phyloP scores from a whole-genome alignment of 2,888 invertebrate species.

The Apodemia zela region DNA sequence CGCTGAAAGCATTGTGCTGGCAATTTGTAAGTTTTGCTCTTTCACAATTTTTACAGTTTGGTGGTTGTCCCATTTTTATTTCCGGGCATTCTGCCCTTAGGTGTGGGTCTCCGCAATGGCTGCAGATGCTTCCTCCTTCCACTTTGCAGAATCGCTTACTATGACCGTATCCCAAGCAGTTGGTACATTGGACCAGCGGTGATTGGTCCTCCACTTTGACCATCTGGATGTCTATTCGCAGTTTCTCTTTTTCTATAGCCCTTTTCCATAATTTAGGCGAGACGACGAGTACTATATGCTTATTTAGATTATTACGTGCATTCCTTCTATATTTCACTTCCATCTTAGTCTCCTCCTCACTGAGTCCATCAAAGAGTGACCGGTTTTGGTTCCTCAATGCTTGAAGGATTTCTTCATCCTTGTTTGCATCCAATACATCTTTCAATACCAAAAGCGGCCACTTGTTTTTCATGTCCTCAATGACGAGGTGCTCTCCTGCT shows the following conservation, averaged over 20 bases:
- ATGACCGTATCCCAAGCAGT: constrained; percentile 17
- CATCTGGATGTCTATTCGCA: constrained; percentile 18
- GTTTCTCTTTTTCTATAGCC: not conserved
- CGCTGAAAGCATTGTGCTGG: constrained; percentile 21
- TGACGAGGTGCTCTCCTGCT: not conserved
- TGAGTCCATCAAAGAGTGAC: constrained; percentile 15
- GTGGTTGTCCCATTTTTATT: not conserved
- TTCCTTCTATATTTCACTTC: constrained; percentile 15
- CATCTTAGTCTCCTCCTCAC: constrained; percentile 13
- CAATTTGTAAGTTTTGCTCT: constrained; percentile 3
- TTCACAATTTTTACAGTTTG: constrained; percentile 22
- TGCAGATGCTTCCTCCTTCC: constrained; percentile 10
- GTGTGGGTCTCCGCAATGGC: constrained; percentile 25
- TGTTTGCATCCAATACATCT: constrained; percentile 3
- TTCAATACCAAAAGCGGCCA: constrained; percentile 13
- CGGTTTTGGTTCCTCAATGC: constrained; percentile 22
- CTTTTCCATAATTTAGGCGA: constrained; percentile 19
- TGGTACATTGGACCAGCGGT: constrained; percentile 22
- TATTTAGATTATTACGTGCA: not conserved
- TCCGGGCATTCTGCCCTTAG: constrained; percentile 19
- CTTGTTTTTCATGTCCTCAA: constrained; percentile 21
- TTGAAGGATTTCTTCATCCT: constrained; percentile 16
- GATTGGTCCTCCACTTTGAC: constrained; percentile 18
- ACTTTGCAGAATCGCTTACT: constrained; percentile 16
- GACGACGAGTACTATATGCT: not conserved